phyloP scores from a whole-genome alignment of 2,888 invertebrate genomes.

The Drosophila kokeensis region DNA sequence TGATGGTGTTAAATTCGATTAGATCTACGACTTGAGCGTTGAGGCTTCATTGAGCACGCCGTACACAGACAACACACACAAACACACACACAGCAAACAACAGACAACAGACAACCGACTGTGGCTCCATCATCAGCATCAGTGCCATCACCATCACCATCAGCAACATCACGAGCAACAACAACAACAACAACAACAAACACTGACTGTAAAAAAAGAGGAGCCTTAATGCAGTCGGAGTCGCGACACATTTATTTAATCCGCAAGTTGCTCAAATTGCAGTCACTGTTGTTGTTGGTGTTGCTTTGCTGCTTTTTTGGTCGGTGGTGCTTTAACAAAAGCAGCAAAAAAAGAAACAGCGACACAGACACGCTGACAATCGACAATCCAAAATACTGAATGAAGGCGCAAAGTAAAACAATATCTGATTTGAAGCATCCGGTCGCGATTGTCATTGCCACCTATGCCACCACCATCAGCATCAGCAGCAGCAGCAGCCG shows the following conservation, averaged over 20 bases:
- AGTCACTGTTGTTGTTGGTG: slow-evolving; percentile 49
- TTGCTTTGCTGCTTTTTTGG: slow-evolving; percentile 6
- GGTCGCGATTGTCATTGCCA: slow-evolving; percentile 85
- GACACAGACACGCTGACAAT: slow-evolving; percentile 77
- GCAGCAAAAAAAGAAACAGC: slow-evolving; percentile 42
- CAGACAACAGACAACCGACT: slow-evolving; percentile 2
- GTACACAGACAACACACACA: background rate
- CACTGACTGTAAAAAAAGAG: slow-evolving; percentile 40
- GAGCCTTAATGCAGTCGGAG: slow-evolving; percentile 51
- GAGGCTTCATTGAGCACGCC: slow-evolving; percentile 53
- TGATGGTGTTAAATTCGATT: slow-evolving; percentile 71
- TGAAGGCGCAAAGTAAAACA: slow-evolving; percentile 80
- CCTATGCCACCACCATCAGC: slow-evolving; percentile 69
- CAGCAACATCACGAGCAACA: slow-evolving; percentile 35
- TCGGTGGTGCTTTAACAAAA: slow-evolving; percentile 52
- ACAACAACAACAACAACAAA: slow-evolving; percentile 26
- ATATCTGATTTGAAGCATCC: slow-evolving; percentile 85
- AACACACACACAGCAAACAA: background rate
- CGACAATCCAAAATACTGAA: slow-evolving; percentile 73
- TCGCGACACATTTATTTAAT: slow-evolving; percentile 77
- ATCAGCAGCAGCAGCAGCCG: slow-evolving; percentile 53
- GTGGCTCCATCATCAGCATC: slow-evolving; percentile 28
- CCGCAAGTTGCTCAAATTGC: slow-evolving; percentile 73
- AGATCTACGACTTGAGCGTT: slow-evolving; percentile 55
- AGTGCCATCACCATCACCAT: slow-evolving; percentile 14